Conservation (phyloP, 2,113 vertebrate genomes). For the Carassius carassius region DNA sequence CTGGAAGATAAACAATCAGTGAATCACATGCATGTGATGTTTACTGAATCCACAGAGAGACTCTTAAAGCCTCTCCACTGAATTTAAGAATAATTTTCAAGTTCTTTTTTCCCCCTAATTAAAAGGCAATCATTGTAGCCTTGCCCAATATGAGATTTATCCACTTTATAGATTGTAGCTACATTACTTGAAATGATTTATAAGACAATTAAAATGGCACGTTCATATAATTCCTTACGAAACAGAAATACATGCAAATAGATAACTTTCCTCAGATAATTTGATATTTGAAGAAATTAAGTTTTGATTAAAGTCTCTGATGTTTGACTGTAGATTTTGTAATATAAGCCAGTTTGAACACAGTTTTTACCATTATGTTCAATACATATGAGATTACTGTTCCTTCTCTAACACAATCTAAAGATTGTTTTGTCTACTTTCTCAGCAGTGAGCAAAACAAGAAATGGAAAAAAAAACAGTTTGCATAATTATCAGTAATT, state of each 20-base stretch:
- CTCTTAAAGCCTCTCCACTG: not conserved
- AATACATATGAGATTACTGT: too few species aligned
- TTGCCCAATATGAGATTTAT: not conserved
- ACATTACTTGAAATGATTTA: not conserved
- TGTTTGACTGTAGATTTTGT: not conserved
- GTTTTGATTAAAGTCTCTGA: not conserved
- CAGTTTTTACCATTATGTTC: too few species aligned
- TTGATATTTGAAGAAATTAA: not conserved
- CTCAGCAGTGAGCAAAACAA: not conserved
- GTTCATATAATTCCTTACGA: not conserved
- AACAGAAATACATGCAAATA: not conserved
- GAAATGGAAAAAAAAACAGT: too few species aligned
- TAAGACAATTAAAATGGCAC: not conserved
- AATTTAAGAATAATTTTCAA: not conserved
- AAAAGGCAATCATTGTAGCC: not conserved
- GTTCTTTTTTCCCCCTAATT: not conserved
- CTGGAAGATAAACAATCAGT: not conserved
- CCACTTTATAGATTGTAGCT: not conserved
- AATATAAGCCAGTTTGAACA: not conserved
- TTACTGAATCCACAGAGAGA: slow-evolving; percentile 6
- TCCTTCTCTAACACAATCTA: not conserved
- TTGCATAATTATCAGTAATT: too few species aligned
- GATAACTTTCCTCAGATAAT: not conserved
- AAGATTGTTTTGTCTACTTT: not conserved
- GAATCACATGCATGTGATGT: not conserved